Evolutionary conservation across 2,888 invertebrate genomes (phyloP), one percentile per base, ranked within the genome.

Genomic region (Aquatica leii): DNA sequence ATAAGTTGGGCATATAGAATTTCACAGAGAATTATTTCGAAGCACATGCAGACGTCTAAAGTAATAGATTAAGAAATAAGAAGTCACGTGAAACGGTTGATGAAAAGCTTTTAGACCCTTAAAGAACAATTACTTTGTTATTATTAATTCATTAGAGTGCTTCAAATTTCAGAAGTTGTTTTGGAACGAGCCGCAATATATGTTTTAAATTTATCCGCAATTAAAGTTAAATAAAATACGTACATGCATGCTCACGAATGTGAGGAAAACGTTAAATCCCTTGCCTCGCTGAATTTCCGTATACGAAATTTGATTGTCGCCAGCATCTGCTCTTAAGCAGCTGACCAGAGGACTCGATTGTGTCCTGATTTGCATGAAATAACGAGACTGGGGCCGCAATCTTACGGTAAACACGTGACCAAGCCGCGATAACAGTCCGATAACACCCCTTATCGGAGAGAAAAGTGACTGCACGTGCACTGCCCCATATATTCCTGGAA

Each of bases 1-100:
- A 78, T 78, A 78, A 80, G 78, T 80, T 79, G 77, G 77, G 78
- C 78, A 80, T 80, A 80, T 80, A 80, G 79, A 80, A 78, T 80
- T 78, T 78, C 79, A 73, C 73, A 72, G 75, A 74, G 75, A 79
- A 78, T 79, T 78, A 79, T 79, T 78, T 79, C 78, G 75, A 74
- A 73, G 75, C 76, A 76, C 76, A 77, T 75, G 77, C 75, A 78
- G 76, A 76, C 77, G 76, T 76, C 77, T 77, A 71, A 73, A 73
- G 75, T 77, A 78, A 78, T 78, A 77, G 77, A 77, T 78, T 78
- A 76, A 75, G 76, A 77, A 77, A 76, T 76, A 74, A 73, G 75
- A 77, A 77, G 77, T 76, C 77, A 77, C 77, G 77, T 77, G 73
- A 76, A 72, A 73, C 67, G 72, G 64, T 67, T 74, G 74, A 74